These are phyloP conservation scores for Dryobota labecula DNA, from an alignment of 2,888 invertebrate species.

Conservation along the genomic window DNA sequence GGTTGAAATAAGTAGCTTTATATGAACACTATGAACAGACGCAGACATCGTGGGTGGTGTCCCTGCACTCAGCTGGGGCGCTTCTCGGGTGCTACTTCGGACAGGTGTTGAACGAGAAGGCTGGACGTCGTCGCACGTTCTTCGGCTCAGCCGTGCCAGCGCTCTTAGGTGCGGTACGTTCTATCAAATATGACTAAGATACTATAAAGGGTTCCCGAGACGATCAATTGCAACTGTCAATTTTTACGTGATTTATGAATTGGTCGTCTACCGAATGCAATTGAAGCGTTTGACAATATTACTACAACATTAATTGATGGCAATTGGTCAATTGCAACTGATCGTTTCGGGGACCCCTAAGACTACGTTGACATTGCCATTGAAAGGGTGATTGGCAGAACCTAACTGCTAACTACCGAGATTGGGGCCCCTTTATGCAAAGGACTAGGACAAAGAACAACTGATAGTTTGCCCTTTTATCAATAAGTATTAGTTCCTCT, in stretches of 20 bases:
- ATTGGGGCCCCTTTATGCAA: background rate
- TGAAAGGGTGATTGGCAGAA: background rate
- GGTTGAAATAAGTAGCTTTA: too few relatives aligned
- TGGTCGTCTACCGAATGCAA: too few relatives aligned
- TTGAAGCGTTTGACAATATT: too few relatives aligned
- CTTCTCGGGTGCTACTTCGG: constrained; percentile 90
- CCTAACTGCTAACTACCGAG: background rate
- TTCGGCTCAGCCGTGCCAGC: constrained; percentile 88
- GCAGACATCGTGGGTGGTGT: constrained; percentile 90
- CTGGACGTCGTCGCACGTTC: constrained; percentile 90
- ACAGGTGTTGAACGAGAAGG: constrained; percentile 89
- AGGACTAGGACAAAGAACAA: background rate
- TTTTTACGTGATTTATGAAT: too few relatives aligned
- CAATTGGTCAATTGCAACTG: too few relatives aligned
- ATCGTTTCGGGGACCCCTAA: too few relatives aligned
- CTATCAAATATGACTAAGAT: constrained; percentile 6
- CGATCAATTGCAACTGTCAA: too few relatives aligned
- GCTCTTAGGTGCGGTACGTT: constrained; percentile 89
- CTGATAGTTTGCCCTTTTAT: background rate
- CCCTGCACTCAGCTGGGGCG: constrained; percentile 90
- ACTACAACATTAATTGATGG: too few relatives aligned
- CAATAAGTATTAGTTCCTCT: background rate
- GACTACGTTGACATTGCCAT: background rate
- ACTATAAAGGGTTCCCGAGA: too few relatives aligned
- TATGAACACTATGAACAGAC: constrained; percentile 80